Evolutionary conservation across 2,888 invertebrate genomes (phyloP).

Genomic region (Chloroclysta siterata): DNA sequence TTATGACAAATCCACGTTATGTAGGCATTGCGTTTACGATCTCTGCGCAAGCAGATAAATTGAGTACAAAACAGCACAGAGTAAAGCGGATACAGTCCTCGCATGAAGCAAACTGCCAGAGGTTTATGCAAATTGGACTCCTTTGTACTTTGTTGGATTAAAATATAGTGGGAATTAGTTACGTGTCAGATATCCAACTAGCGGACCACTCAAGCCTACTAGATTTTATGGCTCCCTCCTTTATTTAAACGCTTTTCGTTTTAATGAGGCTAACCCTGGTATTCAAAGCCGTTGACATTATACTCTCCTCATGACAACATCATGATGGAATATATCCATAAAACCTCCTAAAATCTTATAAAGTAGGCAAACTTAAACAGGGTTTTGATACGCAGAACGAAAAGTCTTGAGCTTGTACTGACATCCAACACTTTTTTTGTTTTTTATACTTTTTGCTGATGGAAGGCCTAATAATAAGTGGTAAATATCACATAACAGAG

Average conservation of each 20-base stretch:
- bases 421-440: no score
- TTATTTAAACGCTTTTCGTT: conserved; percentile 62
- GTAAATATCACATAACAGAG: no score
- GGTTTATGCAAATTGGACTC: conserved; percentile 84
- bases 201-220: conserved; percentile 64
- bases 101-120: conserved; percentile 80
- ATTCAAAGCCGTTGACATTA: not conserved
- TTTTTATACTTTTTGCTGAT: no score
- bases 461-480: no score
- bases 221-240: conserved; percentile 71
- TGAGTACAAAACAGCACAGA: conserved; percentile 74
- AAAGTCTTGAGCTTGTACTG: no score
- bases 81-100: conserved; percentile 79
- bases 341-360: no score
- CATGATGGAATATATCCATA: no score
- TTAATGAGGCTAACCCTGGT: conserved; percentile 43
- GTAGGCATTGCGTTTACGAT: conserved; percentile 41
- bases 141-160: conserved; percentile 82
- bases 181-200: conserved; percentile 78
- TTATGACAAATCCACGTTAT: conserved; percentile 33
- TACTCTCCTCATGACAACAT: not conserved
- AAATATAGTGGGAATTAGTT: conserved; percentile 84
- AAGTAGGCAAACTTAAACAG: no score
- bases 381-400: no score
- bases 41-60: conserved; percentile 70